These are phyloP conservation scores for Cyprinodon brontotheroides DNA, from an alignment of 2,113 vertebrate genomes.

Conservation along the genomic window DNA sequence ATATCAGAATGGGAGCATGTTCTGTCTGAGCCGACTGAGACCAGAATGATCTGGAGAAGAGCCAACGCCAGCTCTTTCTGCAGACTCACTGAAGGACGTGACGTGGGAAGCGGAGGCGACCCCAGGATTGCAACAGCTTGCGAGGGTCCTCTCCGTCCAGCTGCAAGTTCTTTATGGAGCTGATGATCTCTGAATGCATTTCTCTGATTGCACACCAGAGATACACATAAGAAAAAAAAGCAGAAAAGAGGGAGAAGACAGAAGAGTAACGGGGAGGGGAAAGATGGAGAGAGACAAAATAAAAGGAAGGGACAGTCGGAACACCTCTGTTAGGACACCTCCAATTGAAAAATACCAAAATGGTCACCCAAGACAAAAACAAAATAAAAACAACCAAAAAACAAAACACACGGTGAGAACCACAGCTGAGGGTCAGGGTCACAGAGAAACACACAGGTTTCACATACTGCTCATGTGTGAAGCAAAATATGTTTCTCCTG, in stretches of 20 bases:
- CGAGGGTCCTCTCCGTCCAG: slow-evolving; percentile 94
- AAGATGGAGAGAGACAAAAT: slow-evolving; percentile 29
- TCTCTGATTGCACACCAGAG: slow-evolving; percentile 80
- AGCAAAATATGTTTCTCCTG: slow-evolving; percentile 11
- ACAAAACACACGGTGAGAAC: slow-evolving; percentile 35
- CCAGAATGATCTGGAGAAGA: slow-evolving; percentile 34
- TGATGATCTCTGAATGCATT: slow-evolving; percentile 97
- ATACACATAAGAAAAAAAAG: slow-evolving; percentile 30
- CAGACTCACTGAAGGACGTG: slow-evolving; percentile 92
- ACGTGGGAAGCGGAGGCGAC: slow-evolving; percentile 86
- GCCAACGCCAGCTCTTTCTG: slow-evolving; percentile 55
- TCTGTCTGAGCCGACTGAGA: slow-evolving; percentile 24
- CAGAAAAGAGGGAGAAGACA: slow-evolving; percentile 32
- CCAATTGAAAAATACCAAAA: slow-evolving; percentile 25
- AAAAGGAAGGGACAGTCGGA: slow-evolving; percentile 31
- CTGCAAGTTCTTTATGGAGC: slow-evolving; percentile 94
- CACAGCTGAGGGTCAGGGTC: slow-evolving; percentile 53
- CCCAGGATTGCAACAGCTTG: slow-evolving; percentile 91
- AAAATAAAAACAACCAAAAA: too few species aligned
- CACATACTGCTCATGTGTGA: slow-evolving; percentile 42
- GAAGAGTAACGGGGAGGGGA: slow-evolving; percentile 16
- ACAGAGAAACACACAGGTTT: slow-evolving; percentile 15
- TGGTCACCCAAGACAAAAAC: slow-evolving; percentile 22
- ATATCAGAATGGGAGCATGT: slow-evolving; percentile 17
- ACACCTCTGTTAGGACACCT: slow-evolving; percentile 58